Percentiles rank a stretch among this genome's conserved stretches.
phyloP scores from a whole-genome alignment of 2,797 vertebrate species.

The Arremon brunneinucha region DNA sequence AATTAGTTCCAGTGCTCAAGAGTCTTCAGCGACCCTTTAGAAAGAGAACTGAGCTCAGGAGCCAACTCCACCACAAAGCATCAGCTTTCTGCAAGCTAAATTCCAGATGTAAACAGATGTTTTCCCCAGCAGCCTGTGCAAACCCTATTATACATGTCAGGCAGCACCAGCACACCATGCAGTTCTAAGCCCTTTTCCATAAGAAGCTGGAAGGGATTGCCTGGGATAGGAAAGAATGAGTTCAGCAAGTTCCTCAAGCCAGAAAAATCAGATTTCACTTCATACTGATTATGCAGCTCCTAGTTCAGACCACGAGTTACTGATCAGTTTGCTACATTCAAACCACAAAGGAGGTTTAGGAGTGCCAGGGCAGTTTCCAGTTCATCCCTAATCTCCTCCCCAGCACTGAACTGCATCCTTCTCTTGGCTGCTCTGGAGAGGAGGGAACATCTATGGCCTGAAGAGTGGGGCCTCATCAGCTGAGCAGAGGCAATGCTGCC shows the following conservation, averaged over 20 bases:
- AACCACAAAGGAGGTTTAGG: background rate
- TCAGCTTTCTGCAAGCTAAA: background rate
- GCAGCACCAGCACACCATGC: background rate
- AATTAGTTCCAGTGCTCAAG: background rate
- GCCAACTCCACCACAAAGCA: background rate
- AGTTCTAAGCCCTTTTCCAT: rapidly evolving
- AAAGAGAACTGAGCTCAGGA: background rate
- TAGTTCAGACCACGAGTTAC: background rate
- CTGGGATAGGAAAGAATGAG: background rate
- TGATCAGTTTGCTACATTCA: background rate
- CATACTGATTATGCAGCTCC: background rate
- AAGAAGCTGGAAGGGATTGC: background rate
- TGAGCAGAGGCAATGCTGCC: background rate
- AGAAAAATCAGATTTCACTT: background rate
- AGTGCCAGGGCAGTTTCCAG: background rate
- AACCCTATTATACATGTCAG: rapidly evolving
- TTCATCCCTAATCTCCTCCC: background rate
- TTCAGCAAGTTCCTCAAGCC: background rate
- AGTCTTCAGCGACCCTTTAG: background rate
- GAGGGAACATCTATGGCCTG: background rate
- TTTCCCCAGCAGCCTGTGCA: background rate
- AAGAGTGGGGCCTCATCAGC: background rate
- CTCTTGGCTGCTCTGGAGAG: background rate
- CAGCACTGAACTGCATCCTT: background rate
- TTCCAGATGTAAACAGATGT: background rate